Conservation (phyloP, 2,113 vertebrate species). For the Mesocricetus auratus region DNA sequence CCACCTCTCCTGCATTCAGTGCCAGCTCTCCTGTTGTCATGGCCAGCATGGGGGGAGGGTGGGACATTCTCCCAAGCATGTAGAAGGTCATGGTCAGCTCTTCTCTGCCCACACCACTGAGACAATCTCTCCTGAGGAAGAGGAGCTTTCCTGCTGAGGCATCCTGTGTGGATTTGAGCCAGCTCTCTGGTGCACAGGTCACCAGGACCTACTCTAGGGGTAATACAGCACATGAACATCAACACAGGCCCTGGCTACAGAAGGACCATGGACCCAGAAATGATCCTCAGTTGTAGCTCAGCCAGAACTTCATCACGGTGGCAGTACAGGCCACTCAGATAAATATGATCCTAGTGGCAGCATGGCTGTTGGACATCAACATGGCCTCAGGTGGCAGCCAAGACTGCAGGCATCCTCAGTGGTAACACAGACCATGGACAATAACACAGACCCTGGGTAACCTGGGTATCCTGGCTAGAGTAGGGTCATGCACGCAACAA, state of each 20-base stretch:
- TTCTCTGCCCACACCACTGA: too few species aligned
- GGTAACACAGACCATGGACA: neutral
- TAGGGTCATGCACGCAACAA: neutral
- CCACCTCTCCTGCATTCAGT: neutral
- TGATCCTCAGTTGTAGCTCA: too few species aligned
- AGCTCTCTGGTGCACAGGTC: too few species aligned
- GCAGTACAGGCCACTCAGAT: too few species aligned
- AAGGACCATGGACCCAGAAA: too few species aligned
- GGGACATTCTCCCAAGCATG: too few species aligned
- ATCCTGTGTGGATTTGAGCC: neutral
- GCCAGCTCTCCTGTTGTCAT: neutral
- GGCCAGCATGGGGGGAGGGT: neutral
- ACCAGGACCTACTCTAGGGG: too few species aligned
- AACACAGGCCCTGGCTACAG: too few species aligned
- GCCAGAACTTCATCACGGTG: neutral
- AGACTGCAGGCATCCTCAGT: neutral
- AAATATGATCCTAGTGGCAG: too few species aligned
- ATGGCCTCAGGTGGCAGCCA: neutral
- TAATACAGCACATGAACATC: too few species aligned
- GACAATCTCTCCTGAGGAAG: neutral
- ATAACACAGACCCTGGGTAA: neutral
- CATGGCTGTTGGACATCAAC: too few species aligned
- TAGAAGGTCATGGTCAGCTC: neutral
- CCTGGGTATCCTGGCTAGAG: too few species aligned
- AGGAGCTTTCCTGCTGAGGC: neutral